Base-by-base conservation (phyloP, 2,888 invertebrate species). In the Eilema griseolum region DNA sequence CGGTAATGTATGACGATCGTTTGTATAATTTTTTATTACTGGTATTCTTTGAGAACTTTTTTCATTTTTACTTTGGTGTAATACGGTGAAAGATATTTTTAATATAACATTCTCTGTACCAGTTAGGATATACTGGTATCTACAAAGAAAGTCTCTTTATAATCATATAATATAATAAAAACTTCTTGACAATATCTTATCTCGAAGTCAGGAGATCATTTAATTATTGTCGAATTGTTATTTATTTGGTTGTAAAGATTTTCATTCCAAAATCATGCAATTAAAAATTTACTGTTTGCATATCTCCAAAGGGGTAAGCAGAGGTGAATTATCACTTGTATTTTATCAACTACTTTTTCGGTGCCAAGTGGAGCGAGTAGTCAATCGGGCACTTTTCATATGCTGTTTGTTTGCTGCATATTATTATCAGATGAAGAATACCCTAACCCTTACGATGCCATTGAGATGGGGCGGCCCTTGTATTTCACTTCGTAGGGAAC, bases 11-110 rank as follows among this genome's bases (percentile, higher is more conserved):
- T 86, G 85, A 79, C 75, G 80, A 85, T 84, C 84, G 85, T 86
- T 86, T 85, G 83, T 86, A 86, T 86, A 86, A 83, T 78, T 84
- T 84, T 86, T 88, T 87, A 85, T 88, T 85, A 77, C 83, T 76
- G 79, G 79, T 82, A 78, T 75, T 72, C 80, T 78, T 72, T 72
- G 71, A 72, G 77, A 83, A 76, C 80, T 79, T 79, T 80, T 79
- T 79, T 80, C 75, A 80, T 76, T 81, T 83, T 76, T 76, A 75
- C 77, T 81, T 79, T 74, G 76, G 78, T 78, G 70, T 76, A 76
- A 74, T 79, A 72, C 69, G 73, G 69, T 73, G 70, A 69, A 71
- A 72, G 69, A 70, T 67, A 70, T 79, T 81, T 71, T 73, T 81
- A 41, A 62, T 62, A 62, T 62, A 41, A 62, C 37, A 24, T 62